Evolutionary conservation across 1,140 invertebrate species (phyloP).

Genomic region (Samia ricini): DNA sequence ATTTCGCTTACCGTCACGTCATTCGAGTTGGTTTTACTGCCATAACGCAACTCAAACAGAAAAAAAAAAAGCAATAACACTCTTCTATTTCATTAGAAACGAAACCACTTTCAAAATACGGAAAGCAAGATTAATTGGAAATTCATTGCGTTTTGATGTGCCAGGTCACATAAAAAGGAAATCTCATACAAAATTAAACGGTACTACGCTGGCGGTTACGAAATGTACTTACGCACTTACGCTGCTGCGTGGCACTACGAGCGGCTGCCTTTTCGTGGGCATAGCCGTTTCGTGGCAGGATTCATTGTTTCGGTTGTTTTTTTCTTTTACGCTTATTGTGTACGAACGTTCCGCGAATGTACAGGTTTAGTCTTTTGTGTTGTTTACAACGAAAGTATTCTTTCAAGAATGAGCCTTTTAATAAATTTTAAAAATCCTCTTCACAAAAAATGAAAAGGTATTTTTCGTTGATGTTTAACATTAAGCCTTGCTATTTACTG

Average conservation of each 20-base stretch:
- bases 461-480: no score
- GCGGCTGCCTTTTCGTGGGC: not conserved
- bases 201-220: not conserved
- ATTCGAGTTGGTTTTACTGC: no score
- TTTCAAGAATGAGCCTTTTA: not conserved
- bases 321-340: not conserved
- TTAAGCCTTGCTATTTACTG: no score
- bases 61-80: no score
- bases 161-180: not conserved
- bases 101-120: no score
- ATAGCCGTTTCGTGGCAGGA: slow-evolving; percentile 2
- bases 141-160: no score
- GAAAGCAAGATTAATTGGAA: no score
- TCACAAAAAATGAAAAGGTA: no score
- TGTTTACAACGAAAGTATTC: slow-evolving; percentile 8
- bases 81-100: no score
- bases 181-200: not conserved
- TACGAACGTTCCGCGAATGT: slow-evolving; percentile 6
- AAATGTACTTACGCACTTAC: not conserved
- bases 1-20: no score
- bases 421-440: slow-evolving; percentile 1
- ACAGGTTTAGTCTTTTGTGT: slow-evolving; percentile 6
- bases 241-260: slow-evolving; percentile 1
- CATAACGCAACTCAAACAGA: no score
- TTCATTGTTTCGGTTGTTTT: slow-evolving; percentile 5